Conservation (phyloP, 2,113 vertebrate genomes). For the Prietella phreatophila region DNA sequence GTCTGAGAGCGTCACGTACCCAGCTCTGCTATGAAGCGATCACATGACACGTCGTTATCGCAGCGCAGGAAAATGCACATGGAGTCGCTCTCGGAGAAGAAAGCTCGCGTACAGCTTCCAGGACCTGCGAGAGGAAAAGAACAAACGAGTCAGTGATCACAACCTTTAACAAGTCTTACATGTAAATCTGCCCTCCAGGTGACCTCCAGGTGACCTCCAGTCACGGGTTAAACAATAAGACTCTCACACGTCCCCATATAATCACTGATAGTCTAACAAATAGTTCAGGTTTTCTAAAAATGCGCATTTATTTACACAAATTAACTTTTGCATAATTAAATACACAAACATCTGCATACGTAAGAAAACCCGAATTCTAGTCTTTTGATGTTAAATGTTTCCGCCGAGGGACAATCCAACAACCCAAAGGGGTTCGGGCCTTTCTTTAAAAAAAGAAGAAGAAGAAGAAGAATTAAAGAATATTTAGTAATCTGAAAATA, state of each 20-base stretch:
- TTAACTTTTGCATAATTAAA: background rate
- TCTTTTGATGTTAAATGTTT: background rate
- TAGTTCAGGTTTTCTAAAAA: background rate
- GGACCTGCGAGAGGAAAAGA: conserved; percentile 41
- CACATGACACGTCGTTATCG: background rate
- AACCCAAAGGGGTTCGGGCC: background rate
- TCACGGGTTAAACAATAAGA: background rate
- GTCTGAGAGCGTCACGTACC: background rate
- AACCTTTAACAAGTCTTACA: background rate
- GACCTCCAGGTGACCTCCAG: background rate
- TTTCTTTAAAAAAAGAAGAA: too few relatives aligned
- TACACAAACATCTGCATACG: background rate
- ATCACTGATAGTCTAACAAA: background rate
- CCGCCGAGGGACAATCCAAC: background rate
- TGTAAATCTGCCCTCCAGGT: background rate
- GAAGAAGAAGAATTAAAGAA: background rate
- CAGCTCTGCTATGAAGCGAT: background rate
- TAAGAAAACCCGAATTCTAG: background rate
- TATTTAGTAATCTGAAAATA: background rate
- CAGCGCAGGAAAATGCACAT: conserved; percentile 44
- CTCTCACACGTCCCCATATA: too few relatives aligned
- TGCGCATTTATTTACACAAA: background rate
- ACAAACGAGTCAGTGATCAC: background rate
- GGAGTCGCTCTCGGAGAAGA: background rate
- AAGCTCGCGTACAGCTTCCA: background rate